Evolutionary conservation across 2,888 invertebrate genomes (phyloP), one percentile per base, ranked within the genome.

Genomic region (Meghimatium bilineatum): DNA sequence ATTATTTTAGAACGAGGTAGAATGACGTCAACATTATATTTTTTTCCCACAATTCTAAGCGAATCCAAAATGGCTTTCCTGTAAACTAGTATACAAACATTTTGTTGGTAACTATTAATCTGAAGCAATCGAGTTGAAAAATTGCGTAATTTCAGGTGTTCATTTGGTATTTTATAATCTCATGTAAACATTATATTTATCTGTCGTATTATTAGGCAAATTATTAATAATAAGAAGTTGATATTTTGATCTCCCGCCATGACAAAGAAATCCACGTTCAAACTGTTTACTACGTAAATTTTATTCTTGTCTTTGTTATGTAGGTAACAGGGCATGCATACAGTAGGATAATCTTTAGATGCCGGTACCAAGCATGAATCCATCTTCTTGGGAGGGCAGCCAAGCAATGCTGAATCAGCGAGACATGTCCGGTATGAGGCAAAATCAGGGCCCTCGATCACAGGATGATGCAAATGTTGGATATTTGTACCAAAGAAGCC

Each of bases 381-480:
- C 91, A 88, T 91, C 90, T 89, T 91, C 92, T 88, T 92, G 93
- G 91, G 91, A 92, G 89, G 90, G 90, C 87, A 89, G 87, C 83
- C 89, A 88, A 85, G 87, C 87, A 79, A 90, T 91, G 89, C 88
- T 91, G 89, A 90, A 90, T 83, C 79, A 89, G 87, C 84, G 87
- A 83, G 91, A 90, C 75, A 91, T 91, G 90, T 90, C 91, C 56
- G 90, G 89, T 80, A 87, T 88, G 85, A 85, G 90, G 85, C 91
- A 90, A 86, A 90, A 84, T 78, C 88, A 89, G 82, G 87, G 88
- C 49, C 86, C 86, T 80, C 88, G 94, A 66, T 94, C 96, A 87
- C 97, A 97, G 94, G 97, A 98, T 94, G 98, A 98, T 95, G 97
- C 97, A 87, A 96, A 96, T 94, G 97, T 97, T 89, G 97, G 97